Base-by-base conservation (phyloP, 2,888 invertebrate genomes). In the Lasioglossum oenotherae region DNA sequence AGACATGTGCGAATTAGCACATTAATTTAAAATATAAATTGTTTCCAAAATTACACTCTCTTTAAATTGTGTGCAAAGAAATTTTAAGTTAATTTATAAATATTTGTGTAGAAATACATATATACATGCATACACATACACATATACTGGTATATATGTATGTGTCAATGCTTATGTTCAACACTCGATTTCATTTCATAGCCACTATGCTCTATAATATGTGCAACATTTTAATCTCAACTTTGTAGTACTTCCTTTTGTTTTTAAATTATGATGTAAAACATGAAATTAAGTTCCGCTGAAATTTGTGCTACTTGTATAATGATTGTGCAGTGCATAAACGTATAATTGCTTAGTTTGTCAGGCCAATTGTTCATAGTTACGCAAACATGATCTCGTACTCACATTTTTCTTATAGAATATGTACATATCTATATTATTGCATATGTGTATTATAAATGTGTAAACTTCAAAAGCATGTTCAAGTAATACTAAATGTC, bases 401-500 rank as follows among this genome's bases (percentile, higher is more conserved):
- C 71, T 79, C 69, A 67, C 44, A 74, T 80, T 67, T 78, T 67
- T 80, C 78, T 84, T 82, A 78, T 53, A 67, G 71, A 72, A 71
- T 83, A 67, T 79, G 77, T 84, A 73, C 80, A 85, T 77, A 31
- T 78, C 53, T 74, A 78, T 82, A 81, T 91, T 88, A 89, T 90
- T 88, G 89, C 89, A 78, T 85, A 80, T 85, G 86, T 57, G 78
- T 86, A 87, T 86, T 91, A 87, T 81, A 90, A 91, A 90, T 75
- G 88, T 89, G 86, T 90, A 90, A 92, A 91, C 49, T 89, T 90
- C 83, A 87, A 90, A 91, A 92, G 92, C 92, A 91, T 80, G 35
- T 82, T 85, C 80, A 81, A 85, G 74, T 89, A 90, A 87, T 88
- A 82, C 79, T 89, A 89, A 78, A 85, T 86, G 77, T 85, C 76